Evolutionary conservation across 2,888 invertebrate genomes (phyloP).

Genomic region (Unio delphinus): DNA sequence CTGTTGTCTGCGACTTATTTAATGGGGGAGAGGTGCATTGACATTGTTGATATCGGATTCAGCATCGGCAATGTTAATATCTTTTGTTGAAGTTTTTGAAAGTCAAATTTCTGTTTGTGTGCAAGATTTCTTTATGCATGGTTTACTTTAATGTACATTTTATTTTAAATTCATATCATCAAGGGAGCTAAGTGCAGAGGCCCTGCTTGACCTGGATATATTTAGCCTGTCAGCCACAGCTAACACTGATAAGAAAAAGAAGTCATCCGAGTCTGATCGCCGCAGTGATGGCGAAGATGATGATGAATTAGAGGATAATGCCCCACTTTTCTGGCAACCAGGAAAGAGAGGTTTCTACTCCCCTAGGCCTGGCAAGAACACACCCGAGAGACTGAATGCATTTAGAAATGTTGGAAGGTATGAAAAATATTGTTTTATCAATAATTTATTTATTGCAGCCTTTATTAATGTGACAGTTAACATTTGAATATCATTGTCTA

Average conservation of each 20-base stretch:
- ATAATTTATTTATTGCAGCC: too few relatives aligned
- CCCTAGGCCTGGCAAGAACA: slow-evolving; percentile 89
- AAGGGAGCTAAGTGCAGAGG: slow-evolving; percentile 75
- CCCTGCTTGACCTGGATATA: slow-evolving; percentile 85
- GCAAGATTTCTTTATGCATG: too few relatives aligned
- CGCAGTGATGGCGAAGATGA: slow-evolving; percentile 59
- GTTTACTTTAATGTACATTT: too few relatives aligned
- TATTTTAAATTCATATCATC: not conserved
- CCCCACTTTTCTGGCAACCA: slow-evolving; percentile 80
- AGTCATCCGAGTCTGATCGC: slow-evolving; percentile 34
- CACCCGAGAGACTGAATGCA: slow-evolving; percentile 93
- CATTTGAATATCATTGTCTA: too few relatives aligned
- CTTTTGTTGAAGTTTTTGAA: too few relatives aligned
- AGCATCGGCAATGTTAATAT: too few relatives aligned
- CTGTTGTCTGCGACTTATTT: too few relatives aligned
- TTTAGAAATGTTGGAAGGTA: slow-evolving; percentile 98
- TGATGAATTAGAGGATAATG: slow-evolving; percentile 71
- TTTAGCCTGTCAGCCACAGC: slow-evolving; percentile 82
- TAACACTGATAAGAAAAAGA: slow-evolving; percentile 44
- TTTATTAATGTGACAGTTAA: too few relatives aligned
- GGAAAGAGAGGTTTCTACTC: slow-evolving; percentile 97
- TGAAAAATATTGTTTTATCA: slow-evolving; percentile 15
- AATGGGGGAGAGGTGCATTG: too few relatives aligned
- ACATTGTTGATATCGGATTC: too few relatives aligned
- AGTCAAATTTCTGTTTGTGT: too few relatives aligned